phyloP scores from a whole-genome alignment of 2,888 invertebrate species.

The Punctoribates punctum region DNA sequence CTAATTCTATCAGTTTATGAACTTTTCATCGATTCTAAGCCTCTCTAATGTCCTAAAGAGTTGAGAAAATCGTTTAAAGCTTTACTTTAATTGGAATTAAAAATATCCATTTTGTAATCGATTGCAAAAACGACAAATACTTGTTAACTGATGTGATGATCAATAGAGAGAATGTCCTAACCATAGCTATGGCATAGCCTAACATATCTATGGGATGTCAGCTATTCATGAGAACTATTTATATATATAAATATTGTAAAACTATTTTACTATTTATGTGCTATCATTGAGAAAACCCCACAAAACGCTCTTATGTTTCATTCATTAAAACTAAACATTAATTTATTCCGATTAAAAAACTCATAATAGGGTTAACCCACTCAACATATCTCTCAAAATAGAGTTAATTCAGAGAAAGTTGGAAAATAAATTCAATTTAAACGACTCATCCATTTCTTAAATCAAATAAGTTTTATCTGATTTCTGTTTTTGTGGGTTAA shows the following conservation, averaged over 20 bases:
- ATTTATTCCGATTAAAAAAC: not conserved
- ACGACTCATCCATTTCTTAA: too few relatives aligned
- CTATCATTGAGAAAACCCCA: not conserved
- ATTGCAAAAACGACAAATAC: not conserved
- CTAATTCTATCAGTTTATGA: not conserved
- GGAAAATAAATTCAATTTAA: too few relatives aligned
- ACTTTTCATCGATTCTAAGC: not conserved
- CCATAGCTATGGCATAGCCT: not conserved
- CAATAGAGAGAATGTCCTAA: too few relatives aligned
- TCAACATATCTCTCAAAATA: not conserved
- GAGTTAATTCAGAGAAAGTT: too few relatives aligned
- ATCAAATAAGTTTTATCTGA: too few relatives aligned
- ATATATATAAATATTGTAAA: not conserved
- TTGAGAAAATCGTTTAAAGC: not conserved
- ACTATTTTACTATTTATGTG: not conserved
- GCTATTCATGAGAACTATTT: constrained; percentile 1
- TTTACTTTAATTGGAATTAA: not conserved
- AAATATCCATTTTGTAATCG: constrained; percentile 2
- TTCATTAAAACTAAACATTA: not conserved
- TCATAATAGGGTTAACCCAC: not conserved
- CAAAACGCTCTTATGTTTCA: not conserved
- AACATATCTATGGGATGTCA: constrained; percentile 2
- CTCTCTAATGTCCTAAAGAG: not conserved
- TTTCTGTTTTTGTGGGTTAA: too few relatives aligned
- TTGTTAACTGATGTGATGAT: too few relatives aligned